phyloP scores from a whole-genome alignment of 2,888 invertebrate genomes.

The Eretmocerus hayati region DNA sequence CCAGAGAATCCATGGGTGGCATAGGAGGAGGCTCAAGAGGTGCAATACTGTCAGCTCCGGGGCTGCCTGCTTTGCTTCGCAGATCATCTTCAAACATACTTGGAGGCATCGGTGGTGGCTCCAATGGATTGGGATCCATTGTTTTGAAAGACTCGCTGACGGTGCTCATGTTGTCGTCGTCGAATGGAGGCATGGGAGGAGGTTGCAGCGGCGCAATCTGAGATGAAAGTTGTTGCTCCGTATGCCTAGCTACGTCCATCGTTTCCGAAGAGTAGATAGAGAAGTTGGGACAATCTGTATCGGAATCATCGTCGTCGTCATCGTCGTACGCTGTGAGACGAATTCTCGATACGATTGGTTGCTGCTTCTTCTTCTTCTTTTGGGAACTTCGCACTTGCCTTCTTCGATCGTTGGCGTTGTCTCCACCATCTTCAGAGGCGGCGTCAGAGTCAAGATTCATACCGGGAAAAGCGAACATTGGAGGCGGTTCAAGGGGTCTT shows the following conservation, averaged over 20 bases:
- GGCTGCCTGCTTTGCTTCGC: slow-evolving; percentile 14
- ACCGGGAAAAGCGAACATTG: slow-evolving; percentile 14
- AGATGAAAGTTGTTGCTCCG: slow-evolving; percentile 43
- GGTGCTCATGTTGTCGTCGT: not conserved
- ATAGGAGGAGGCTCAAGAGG: slow-evolving; percentile 12
- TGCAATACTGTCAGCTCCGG: not conserved
- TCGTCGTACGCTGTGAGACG: slow-evolving; percentile 40
- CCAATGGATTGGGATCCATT: slow-evolving; percentile 1
- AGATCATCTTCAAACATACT: slow-evolving; percentile 11
- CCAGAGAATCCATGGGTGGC: slow-evolving; percentile 7
- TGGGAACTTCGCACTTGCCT: not conserved
- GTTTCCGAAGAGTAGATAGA: slow-evolving; percentile 78
- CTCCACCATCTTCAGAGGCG: slow-evolving; percentile 2
- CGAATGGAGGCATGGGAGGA: slow-evolving; percentile 21
- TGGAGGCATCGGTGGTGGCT: slow-evolving; percentile 8
- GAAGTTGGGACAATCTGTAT: slow-evolving; percentile 77
- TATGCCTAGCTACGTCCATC: slow-evolving; percentile 62
- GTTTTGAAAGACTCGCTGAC: not conserved
- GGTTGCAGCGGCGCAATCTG: slow-evolving; percentile 33
- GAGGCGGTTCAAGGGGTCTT: slow-evolving; percentile 20
- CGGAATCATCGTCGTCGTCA: slow-evolving; percentile 49
- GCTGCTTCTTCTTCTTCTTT: not conserved
- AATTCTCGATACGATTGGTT: slow-evolving; percentile 19
- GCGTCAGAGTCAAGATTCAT: slow-evolving; percentile 7
- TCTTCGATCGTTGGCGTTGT: not conserved